Evolutionary conservation across 2,797 vertebrate genomes (phyloP).

Genomic region (Neosilurus hyrtlii): DNA sequence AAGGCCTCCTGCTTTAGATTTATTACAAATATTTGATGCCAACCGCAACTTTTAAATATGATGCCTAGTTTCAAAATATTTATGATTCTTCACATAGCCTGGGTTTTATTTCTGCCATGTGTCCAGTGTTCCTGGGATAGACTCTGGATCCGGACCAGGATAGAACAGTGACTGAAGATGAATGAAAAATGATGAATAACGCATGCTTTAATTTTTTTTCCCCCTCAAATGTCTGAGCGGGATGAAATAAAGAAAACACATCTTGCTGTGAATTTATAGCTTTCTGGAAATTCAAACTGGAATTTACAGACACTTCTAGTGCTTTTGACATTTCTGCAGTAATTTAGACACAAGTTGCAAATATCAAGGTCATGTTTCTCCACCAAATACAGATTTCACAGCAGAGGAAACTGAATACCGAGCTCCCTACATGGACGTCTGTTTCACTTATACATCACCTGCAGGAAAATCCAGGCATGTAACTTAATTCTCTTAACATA

Average conservation of each 20-base stretch:
- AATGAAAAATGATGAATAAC: not conserved
- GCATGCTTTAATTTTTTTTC: not conserved
- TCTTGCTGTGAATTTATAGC: not conserved
- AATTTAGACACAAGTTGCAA: slow-evolving; percentile 13
- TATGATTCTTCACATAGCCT: not conserved
- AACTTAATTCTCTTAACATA: not conserved
- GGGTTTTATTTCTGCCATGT: not conserved
- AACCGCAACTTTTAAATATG: not conserved
- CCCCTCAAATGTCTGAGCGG: not conserved
- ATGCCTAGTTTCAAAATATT: not conserved
- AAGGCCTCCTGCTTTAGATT: not conserved
- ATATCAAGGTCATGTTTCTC: slow-evolving; percentile 22
- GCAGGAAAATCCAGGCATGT: not conserved
- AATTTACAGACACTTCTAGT: not conserved
- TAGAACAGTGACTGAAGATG: not conserved
- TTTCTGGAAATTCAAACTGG: not conserved
- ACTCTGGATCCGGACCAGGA: not conserved
- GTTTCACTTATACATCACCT: not conserved
- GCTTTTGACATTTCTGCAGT: not conserved
- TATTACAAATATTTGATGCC: not conserved
- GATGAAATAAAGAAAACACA: not conserved
- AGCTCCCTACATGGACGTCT: not conserved
- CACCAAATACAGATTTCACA: not conserved
- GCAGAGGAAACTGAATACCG: not conserved
- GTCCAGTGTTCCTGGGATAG: not conserved